Evolutionary conservation across 2,797 vertebrate genomes (phyloP), one percentile per base, ranked within the genome.

Genomic region (Micropoecilia bifurca): DNA sequence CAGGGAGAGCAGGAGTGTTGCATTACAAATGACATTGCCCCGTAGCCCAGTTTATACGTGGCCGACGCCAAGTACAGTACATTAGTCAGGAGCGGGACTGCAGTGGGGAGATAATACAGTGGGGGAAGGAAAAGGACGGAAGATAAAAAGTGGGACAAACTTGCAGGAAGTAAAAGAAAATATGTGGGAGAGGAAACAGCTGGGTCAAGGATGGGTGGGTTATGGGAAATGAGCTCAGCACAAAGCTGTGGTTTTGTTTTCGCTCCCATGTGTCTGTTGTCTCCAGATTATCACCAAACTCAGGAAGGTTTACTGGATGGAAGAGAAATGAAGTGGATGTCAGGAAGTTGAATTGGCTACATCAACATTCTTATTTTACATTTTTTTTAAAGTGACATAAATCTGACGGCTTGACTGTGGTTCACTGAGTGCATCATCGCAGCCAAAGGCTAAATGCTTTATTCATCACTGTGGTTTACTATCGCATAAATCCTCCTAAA

Each of bases 181-280:
- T 13, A 13, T 18, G 78, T 2, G 33, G n/a, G 68, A 57, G 77
- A 92, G 94, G 94, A 95, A 94, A 87, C 93, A 83, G 93, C 90
- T 92, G 91, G 91, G 89, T 91, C 89, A 91, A 78, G 88, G 89
- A 87, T 91, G 87, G 76, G 14, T 47, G 87, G 86, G 91, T 92
- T 91, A 71, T 93, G 91, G 94, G 94, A 95, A 95, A 93, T 91
- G 39, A 93, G 80, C 83, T 91, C 87, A 84, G 85, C 84, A 69
- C 71, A 81, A 83, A 66, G 53, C 72, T 61, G 80, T 4, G 4
- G 43, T 77, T 83, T 77, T 80, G 59, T 74, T 83, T 75, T 76
- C 57, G 59, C 55, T 80, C 30, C 66, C 22, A 43, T 9, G 43
- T 71, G 73, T 68, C 59, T 73, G 71, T 77, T 79, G 22, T 30